phyloP scores from a whole-genome alignment of 2,888 invertebrate genomes.

The Carcina quercana region DNA sequence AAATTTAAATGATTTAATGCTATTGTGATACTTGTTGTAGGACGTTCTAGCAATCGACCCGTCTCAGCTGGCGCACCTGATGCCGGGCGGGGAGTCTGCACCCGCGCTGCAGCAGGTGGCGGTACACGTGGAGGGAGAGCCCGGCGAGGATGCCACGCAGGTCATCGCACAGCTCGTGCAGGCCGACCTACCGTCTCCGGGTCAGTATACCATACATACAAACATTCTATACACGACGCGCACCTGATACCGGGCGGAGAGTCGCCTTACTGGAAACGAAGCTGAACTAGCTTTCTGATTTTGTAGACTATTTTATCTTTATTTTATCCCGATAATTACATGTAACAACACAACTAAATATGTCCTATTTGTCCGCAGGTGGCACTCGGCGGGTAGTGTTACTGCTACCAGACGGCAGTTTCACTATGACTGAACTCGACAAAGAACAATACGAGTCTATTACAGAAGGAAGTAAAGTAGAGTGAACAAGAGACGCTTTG shows the following conservation, averaged over 20 bases:
- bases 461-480: conserved; percentile 73
- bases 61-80: conserved; percentile 68
- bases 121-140: conserved; percentile 71
- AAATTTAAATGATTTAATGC: too few species aligned
- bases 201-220: too few species aligned
- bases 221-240: too few species aligned
- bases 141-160: conserved; percentile 79
- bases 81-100: conserved; percentile 71
- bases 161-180: conserved; percentile 91
- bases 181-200: conserved; percentile 88
- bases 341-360: too few species aligned
- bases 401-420: conserved; percentile 87
- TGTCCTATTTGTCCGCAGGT: too few species aligned
- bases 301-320: too few species aligned
- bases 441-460: conserved; percentile 87
- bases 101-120: conserved; percentile 68
- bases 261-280: too few species aligned
- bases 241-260: too few species aligned
- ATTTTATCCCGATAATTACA: too few species aligned
- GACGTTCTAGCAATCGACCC: conserved; percentile 73
- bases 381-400: conserved; percentile 89
- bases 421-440: conserved; percentile 91
- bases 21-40: conserved; percentile 78
- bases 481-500: conserved; percentile 44
- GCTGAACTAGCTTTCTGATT: too few species aligned